Conservation (phyloP, 2,888 invertebrate species). For the Papilio protenor region DNA sequence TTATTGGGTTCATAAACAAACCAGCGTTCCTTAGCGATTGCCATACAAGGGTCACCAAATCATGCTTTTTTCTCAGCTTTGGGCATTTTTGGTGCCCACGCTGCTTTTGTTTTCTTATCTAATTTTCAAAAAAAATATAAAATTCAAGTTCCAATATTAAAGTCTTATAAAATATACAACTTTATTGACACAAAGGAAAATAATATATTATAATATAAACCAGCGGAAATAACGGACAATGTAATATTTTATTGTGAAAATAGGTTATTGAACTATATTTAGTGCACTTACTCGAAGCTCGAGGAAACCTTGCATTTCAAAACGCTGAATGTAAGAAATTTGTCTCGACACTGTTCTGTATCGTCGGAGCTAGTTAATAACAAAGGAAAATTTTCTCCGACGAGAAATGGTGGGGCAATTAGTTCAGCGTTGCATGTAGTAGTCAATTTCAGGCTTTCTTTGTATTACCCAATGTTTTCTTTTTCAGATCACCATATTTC, state of each 20-base stretch:
- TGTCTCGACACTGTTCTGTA: background rate
- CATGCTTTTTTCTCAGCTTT: background rate
- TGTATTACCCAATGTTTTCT: background rate
- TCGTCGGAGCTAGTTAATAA: background rate
- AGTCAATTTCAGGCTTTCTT: constrained; percentile 15
- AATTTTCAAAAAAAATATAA: background rate
- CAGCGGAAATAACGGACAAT: background rate
- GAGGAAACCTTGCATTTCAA: constrained; percentile 10
- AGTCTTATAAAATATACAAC: background rate
- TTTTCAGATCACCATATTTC: background rate
- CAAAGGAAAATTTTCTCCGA: background rate
- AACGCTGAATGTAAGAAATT: constrained; percentile 4
- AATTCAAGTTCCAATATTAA: background rate
- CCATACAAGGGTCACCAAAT: constrained; percentile 27
- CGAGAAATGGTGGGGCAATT: constrained; percentile 19
- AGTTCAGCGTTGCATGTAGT: constrained; percentile 6
- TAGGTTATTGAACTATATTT: background rate
- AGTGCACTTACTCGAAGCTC: constrained; percentile 1
- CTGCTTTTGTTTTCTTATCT: constrained; percentile 7
- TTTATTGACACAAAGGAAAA: background rate
- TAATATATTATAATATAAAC: background rate
- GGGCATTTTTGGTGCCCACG: background rate
- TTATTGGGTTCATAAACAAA: constrained; percentile 49
- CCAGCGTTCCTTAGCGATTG: constrained; percentile 51
- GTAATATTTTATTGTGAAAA: background rate